Evolutionary conservation across 2,113 vertebrate genomes (phyloP).

Genomic region (Asarcornis scutulata): DNA sequence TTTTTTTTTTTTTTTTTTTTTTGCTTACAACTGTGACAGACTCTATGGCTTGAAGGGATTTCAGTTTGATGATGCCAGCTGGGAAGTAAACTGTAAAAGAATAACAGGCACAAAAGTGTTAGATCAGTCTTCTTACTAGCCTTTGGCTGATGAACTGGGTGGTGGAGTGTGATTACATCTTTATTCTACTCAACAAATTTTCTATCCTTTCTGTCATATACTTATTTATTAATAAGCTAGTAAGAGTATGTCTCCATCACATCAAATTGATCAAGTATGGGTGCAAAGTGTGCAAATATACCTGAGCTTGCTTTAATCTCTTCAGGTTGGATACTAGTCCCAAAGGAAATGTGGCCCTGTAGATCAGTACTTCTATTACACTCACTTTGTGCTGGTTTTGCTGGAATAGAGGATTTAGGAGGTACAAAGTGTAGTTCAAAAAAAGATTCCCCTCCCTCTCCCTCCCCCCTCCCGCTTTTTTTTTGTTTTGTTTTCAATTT

Average conservation of each 20-base stretch:
- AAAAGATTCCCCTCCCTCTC: background rate
- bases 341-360: background rate
- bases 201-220: background rate
- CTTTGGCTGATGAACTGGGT: background rate
- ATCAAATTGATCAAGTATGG: background rate
- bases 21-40: background rate
- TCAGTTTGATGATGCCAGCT: background rate
- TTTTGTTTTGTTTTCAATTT: background rate
- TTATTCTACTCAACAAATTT: background rate
- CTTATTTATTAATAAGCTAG: background rate
- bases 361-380: background rate
- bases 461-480: no score
- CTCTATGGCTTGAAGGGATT: background rate
- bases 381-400: background rate
- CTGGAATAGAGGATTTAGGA: background rate
- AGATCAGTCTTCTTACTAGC: background rate
- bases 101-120: background rate
- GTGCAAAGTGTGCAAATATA: background rate
- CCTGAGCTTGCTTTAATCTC: background rate
- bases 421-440: background rate
- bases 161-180: background rate
- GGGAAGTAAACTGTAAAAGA: background rate
- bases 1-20: background rate
- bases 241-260: background rate
- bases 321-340: background rate